These are phyloP conservation scores for Erynnis tages DNA, from an alignment of 2,888 invertebrate genomes.

Conservation along the genomic window DNA sequence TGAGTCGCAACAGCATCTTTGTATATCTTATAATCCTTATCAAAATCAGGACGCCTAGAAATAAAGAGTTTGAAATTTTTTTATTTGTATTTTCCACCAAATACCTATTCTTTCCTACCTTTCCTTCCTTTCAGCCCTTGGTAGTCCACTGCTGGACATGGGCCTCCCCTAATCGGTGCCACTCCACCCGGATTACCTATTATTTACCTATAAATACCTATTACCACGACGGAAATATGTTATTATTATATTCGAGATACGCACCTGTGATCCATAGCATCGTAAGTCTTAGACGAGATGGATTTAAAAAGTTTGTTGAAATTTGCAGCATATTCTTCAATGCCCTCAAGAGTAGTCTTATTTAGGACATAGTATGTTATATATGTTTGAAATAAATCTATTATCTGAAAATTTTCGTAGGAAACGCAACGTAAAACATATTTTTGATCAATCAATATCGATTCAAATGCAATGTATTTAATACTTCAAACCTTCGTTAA, in stretches of 20 bases:
- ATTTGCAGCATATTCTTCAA: constrained; percentile 86
- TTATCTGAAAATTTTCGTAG: constrained; percentile 87
- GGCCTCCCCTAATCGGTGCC: no score
- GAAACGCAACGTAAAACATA: no score
- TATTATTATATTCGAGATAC: no score
- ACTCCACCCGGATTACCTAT: no score
- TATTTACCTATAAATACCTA: no score
- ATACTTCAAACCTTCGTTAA: constrained; percentile 82
- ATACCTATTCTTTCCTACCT: no score
- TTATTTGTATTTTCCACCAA: no score
- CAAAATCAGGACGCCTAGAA: constrained; percentile 82
- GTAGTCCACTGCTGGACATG: no score
- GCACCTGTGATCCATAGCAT: constrained; percentile 90
- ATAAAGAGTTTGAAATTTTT: neutral
- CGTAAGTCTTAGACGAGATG: constrained; percentile 87
- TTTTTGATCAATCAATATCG: no score
- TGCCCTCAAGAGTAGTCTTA: constrained; percentile 89
- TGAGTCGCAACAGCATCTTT: constrained; percentile 85
- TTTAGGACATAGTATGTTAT: constrained; percentile 87
- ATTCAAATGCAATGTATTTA: neutral
- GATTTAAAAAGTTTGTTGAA: constrained; percentile 85
- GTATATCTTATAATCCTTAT: constrained; percentile 88
- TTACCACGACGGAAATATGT: no score
- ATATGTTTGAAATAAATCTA: constrained; percentile 86
- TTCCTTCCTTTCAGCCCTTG: no score